phyloP scores from a whole-genome alignment of 2,888 invertebrate genomes.

The Apomyelois bistriatella region DNA sequence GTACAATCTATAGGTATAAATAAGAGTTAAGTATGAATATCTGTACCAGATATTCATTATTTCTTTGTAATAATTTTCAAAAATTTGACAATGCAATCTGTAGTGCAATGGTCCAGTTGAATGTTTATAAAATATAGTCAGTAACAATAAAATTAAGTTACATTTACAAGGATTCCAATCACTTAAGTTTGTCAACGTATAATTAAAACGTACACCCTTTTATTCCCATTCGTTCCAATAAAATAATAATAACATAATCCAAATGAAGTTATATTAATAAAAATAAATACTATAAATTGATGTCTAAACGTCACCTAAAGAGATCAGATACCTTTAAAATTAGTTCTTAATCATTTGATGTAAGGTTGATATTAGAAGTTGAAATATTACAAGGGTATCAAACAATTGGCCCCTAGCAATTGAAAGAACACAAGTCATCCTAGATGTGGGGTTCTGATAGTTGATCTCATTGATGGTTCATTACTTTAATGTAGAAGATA shows the following conservation, averaged over 20 bases:
- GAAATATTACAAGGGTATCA: constrained; percentile 22
- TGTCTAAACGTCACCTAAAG: background rate
- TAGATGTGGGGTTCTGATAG: constrained; percentile 44
- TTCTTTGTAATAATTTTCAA: too few relatives aligned
- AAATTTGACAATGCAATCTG: too few relatives aligned
- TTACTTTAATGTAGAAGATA: constrained; percentile 6
- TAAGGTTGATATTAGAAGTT: background rate
- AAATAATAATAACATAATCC: constrained; percentile 31
- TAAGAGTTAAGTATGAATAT: too few relatives aligned
- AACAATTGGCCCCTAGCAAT: constrained; percentile 60
- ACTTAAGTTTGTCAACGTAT: background rate
- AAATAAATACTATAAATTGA: constrained; percentile 21
- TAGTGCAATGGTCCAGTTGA: too few relatives aligned
- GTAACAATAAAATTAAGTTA: background rate
- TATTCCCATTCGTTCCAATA: constrained; percentile 19
- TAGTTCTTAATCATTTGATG: background rate
- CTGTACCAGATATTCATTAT: too few relatives aligned
- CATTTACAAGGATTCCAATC: background rate
- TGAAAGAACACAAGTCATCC: constrained; percentile 48
- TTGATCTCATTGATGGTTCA: constrained; percentile 28
- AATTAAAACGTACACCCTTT: constrained; percentile 18
- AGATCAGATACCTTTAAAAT: background rate
- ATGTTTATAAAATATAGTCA: too few relatives aligned
- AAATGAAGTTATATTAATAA: constrained; percentile 36
- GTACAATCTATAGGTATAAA: too few relatives aligned